Evolutionary conservation across 1,140 invertebrate species (phyloP), one percentile per base, ranked within the genome.

Genomic region (Vanessa tameamea): DNA sequence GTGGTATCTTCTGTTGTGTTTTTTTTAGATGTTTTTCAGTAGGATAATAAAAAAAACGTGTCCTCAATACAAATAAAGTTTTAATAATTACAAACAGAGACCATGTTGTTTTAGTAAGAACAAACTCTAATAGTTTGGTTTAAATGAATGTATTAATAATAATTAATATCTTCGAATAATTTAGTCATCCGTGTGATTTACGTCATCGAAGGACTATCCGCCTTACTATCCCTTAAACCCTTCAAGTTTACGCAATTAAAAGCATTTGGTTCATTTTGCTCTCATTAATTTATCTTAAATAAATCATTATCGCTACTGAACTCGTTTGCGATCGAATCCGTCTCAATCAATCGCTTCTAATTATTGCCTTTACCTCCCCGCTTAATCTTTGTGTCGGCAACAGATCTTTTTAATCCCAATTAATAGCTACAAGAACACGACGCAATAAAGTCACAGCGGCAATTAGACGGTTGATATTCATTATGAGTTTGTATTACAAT

Each of bases 401-500:
- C 63, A 71, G 69, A 75, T 53, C 48, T 65, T 67, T 55, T 16
- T 71, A 75, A 69, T 69, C 69, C 53, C 47, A 66, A 55, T 75
- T 70, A 70, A 75, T 75, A 67, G 50, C 55, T 65, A 71, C 55
- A 59, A 64, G 51, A 66, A 59, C 31, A 74, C 47, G 53, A 26
- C 57, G 37, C 67, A 74, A 69, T 69, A 72, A 72, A 47, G 63
- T 43, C 63, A 65, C 31, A 15, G 64, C 50, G 20, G 11, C 61
- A 64, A 64, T 55, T 61, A 65, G 31, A 59, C 11, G 31, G 13
- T 23, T 11, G 11, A 47, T 69, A 16, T 59, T 69, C 66, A 57
- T 69, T 64, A 51, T 31, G 31, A 13, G n/a, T 14, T n/a, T 51
- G 20, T 63, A 47, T 43, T 43, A 5, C 37, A 43, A 43, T 43